Evolutionary conservation across 2,888 invertebrate genomes (phyloP).

Genomic region (Orthosia gracilis): DNA sequence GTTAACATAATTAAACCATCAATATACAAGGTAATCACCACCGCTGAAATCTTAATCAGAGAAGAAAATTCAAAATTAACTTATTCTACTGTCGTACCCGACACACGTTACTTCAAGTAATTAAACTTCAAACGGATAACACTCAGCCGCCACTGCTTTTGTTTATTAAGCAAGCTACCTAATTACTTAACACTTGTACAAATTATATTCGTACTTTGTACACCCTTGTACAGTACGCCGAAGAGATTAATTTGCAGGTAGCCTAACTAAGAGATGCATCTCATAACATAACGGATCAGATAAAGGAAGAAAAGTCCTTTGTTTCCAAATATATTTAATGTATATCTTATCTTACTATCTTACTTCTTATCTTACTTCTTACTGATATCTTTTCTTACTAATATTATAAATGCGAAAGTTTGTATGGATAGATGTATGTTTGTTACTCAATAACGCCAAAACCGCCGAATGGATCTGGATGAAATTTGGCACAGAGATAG

Average conservation of each 20-base stretch:
- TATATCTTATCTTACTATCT: no score
- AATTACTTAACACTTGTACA: constrained; percentile 59
- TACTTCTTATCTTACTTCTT: no score
- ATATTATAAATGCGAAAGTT: no score
- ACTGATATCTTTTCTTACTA: no score
- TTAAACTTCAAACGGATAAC: constrained; percentile 55
- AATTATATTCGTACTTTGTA: constrained; percentile 51
- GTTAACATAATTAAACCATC: constrained; percentile 34
- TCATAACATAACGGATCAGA: no score
- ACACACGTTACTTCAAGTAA: constrained; percentile 49
- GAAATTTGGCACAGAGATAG: no score
- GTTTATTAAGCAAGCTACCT: constrained; percentile 62
- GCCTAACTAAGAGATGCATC: no score
- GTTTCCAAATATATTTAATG: no score
- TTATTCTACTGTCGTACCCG: constrained; percentile 4
- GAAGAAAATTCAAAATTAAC: constrained; percentile 39
- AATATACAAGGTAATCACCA: constrained; percentile 29
- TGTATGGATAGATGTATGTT: no score
- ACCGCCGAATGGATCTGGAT: no score
- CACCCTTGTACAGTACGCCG: constrained; percentile 21
- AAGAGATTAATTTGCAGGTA: constrained; percentile 1
- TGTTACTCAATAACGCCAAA: no score
- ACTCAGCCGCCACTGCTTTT: constrained; percentile 46
- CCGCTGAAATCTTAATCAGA: constrained; percentile 39
- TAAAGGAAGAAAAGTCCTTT: no score